Base-by-base conservation (phyloP, 2,113 vertebrate species). In the Gambusia holbrooki region DNA sequence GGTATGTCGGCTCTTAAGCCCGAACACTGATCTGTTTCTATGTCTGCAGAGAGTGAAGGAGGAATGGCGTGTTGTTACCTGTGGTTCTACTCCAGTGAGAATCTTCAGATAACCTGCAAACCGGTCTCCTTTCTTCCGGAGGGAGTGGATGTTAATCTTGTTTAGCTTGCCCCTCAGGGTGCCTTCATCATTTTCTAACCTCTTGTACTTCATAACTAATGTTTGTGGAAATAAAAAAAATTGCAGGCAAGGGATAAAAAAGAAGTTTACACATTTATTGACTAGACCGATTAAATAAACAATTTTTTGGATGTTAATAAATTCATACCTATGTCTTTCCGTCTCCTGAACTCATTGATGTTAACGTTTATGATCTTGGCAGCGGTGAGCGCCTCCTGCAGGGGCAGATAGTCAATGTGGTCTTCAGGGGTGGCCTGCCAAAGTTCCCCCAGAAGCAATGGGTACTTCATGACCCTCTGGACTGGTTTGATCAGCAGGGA, bases 381-480 rank as follows among this genome's bases (percentile, higher is more conserved):
- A 0, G 96, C 91, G 0, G 92, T 90, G 76, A 95, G 94, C 0
- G 98, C 98, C 19, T 96, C 93, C 81, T 97, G 94, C 69, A 98
- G 87, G 0, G 70, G 93, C 29, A 32, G 88, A 30, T 91, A 89
- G 90, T 99, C 98, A 0, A 96, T 96, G 79, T 99, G 97, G 77
- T 94, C 92, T n/a, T 93, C 80, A 17, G 97, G 97, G 7, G 98
- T 99, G 28, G 97, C 92, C 70, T 96, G 96, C 92, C 95, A 93
- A 60, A 99, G 95, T 80, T 99, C 96, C 15, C 90, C 90, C 51
- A 99, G 92, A 66, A 99, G 88, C 77, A 99, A 85, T 0, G 97
- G 98, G 66, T 99, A 99, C 87, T 98, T 99, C 97, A 99, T 99
- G 87, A 99, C 93, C 10, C 98, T 94, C 85, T 99, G 98, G 29